Percentiles rank a stretch among this genome's conserved stretches.
Conservation (phyloP, 2,888 invertebrate species). For the Campaea margaritaria region DNA sequence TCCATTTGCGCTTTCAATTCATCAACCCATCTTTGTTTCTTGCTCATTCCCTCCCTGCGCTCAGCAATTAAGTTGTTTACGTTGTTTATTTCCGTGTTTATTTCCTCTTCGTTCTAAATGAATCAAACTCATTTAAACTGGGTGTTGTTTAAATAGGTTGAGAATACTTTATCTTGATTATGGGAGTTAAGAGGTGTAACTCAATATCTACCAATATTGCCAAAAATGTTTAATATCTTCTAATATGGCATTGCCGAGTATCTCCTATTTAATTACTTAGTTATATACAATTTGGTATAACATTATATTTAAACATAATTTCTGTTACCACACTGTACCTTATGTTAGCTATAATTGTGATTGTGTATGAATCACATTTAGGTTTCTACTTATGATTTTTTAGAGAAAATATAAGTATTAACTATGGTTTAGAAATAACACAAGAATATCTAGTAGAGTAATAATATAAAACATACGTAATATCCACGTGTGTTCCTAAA, state of each 20-base stretch:
- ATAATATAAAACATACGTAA: slow-evolving; percentile 5
- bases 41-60: slow-evolving; percentile 48
- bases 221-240: no score
- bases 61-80: slow-evolving; percentile 45
- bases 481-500: slow-evolving; percentile 5
- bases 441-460: neutral
- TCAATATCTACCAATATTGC: neutral
- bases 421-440: no score
- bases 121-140: slow-evolving; percentile 19
- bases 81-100: slow-evolving; percentile 53
- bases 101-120: slow-evolving; percentile 60
- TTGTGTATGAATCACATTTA: no score
- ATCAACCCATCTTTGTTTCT: slow-evolving; percentile 49
- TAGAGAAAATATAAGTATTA: no score
- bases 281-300: no score
- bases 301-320: no score
- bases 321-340: no score
- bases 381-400: no score
- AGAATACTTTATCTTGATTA: slow-evolving; percentile 10
- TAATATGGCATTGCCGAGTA: no score
- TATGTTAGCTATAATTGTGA: no score
- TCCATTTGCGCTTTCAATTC: slow-evolving; percentile 51
- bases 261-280: no score
- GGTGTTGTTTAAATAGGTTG: slow-evolving; percentile 10
- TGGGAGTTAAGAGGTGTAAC: slow-evolving; percentile 3